These are phyloP conservation scores for Aphelocoma coerulescens DNA, from an alignment of 2,113 vertebrate species.

Conservation along the genomic window DNA sequence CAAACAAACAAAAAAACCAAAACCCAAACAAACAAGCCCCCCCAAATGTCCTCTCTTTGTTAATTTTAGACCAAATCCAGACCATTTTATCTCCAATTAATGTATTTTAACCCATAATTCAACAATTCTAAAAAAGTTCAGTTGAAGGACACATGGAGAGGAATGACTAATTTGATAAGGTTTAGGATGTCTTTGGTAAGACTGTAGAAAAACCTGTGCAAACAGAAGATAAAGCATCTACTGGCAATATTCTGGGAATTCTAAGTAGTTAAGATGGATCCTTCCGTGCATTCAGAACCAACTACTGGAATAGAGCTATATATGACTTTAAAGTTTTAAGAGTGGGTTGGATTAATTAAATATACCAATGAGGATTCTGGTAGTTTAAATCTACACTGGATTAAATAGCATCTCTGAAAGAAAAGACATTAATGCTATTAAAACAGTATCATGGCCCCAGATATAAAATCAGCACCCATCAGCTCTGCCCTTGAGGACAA, in stretches of 20 bases:
- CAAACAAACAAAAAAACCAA: background rate
- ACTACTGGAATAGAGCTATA: background rate
- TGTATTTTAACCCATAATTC: background rate
- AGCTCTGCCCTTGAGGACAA: background rate
- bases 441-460: background rate
- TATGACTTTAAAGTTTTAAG: background rate
- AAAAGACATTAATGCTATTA: background rate
- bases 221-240: background rate
- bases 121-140: background rate
- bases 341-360: background rate
- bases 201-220: background rate
- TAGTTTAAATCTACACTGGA: background rate
- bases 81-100: background rate
- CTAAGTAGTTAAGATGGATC: background rate
- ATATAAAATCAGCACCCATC: background rate
- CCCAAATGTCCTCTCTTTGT: background rate
- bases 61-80: background rate
- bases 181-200: background rate
- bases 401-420: background rate
- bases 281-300: background rate
- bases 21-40: fast-evolving
- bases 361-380: background rate
- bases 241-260: background rate
- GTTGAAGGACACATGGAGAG: background rate
- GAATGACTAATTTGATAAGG: background rate